Evolutionary conservation across 2,888 invertebrate genomes (phyloP), one percentile per base, ranked within the genome.

Genomic region (Gasteruption jaculator): DNA sequence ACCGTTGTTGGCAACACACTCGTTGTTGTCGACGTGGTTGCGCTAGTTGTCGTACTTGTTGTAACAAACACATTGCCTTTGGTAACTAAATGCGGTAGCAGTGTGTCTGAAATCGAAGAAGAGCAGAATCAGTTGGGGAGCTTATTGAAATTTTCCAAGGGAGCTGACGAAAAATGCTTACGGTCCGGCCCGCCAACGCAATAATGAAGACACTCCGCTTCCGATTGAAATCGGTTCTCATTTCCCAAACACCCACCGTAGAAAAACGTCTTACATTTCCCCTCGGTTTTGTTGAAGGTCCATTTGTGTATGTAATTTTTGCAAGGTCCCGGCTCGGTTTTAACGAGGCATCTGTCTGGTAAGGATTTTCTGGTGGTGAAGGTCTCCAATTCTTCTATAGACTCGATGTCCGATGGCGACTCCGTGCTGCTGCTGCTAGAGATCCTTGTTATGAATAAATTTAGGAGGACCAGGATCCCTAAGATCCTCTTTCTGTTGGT

Each of bases 211-310:
- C 84, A 85, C 54, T 83, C 81, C 19, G 75, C 72, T 64, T 83
- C 82, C 12, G 78, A 79, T 58, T 81, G 79, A 63, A 84, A 84
- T 46, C 82, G 73, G 64, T 84, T 84, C 50, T 78, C 78, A 61
- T 83, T 84, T 12, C 83, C 83, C 29, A 77, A 76, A 56, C 84
- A 84, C 36, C 84, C 84, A 34, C 83, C 82, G 76, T 82, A 84
- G 12, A 78, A 73, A 57, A 83, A 84, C 49, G 76, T 78, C 43
- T 73, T 73, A 63, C 84, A 84, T 29, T 75, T 69, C 24, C 65
- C 66, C 30, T 65, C 62, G 19, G 67, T 74, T 47, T 76, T 76
- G 58, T 80, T 78, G 66, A 76, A 82, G 14, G 79, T 78, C 83
- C 83, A 84, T 69, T 83, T 83, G 64, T 81, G 78, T 25, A 80